Percentiles rank a stretch among this genome's conserved stretches.
Conservation (phyloP, 2,113 vertebrate species). For the Irena cyanogastra region DNA sequence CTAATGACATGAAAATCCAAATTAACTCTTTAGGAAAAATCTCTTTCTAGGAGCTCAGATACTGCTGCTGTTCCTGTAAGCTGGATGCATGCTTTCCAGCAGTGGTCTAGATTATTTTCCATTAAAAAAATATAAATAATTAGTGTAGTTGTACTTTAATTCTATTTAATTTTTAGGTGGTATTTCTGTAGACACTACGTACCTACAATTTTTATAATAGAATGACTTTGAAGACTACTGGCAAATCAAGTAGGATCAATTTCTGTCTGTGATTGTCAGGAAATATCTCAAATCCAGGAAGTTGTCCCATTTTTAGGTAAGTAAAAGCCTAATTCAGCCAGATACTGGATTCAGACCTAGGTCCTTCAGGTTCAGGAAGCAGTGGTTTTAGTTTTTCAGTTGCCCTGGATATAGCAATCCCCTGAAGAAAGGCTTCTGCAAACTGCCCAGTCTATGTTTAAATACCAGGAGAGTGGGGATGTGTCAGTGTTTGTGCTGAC, state of each 20-base stretch:
- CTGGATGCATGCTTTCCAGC: neutral
- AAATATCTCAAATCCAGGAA: neutral
- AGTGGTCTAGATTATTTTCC: neutral
- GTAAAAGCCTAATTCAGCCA: neutral
- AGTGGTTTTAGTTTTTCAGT: neutral
- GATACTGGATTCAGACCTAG: rapidly evolving
- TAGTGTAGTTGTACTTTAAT: neutral
- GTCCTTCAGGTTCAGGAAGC: neutral
- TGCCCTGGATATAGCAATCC: rapidly evolving
- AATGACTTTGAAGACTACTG: neutral
- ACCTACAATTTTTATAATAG: neutral
- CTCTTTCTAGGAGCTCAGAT: neutral
- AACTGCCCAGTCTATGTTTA: rapidly evolving
- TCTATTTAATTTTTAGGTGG: neutral
- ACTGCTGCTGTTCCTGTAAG: neutral
- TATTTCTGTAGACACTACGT: neutral
- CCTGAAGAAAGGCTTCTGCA: too few relatives aligned
- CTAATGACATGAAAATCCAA: neutral
- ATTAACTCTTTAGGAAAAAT: neutral
- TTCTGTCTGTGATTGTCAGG: neutral
- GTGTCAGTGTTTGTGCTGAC: neutral
- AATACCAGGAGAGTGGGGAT: neutral
- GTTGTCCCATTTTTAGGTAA: neutral
- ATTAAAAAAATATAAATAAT: neutral
- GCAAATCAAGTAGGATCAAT: neutral